Percentiles rank a stretch among this genome's conserved stretches.
Conservation (phyloP, 2,797 vertebrate genomes). For the Aeoliscus strigatus region DNA sequence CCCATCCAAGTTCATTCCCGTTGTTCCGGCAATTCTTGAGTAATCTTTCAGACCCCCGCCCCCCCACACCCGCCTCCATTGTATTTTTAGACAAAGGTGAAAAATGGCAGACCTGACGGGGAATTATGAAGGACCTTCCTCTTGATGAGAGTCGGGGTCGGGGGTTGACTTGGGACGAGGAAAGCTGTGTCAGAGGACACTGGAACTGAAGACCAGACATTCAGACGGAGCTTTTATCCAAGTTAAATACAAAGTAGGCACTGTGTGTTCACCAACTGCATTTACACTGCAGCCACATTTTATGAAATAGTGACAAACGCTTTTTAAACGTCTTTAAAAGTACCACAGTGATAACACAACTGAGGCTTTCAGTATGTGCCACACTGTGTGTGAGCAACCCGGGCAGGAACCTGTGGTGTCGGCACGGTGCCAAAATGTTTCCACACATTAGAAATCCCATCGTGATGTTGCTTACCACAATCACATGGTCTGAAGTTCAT, state of each 20-base stretch:
- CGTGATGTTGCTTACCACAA: not conserved
- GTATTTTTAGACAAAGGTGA: constrained; percentile 78
- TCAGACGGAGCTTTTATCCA: too few relatives aligned
- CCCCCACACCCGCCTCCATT: constrained; percentile 51
- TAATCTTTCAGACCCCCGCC: constrained; percentile 62
- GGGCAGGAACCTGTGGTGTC: constrained; percentile 12
- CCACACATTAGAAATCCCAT: constrained; percentile 1
- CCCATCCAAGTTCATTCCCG: constrained; percentile 51
- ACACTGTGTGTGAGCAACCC: constrained; percentile 1
- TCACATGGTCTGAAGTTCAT: constrained; percentile 5
- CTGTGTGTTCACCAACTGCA: constrained; percentile 1
- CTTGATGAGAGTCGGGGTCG: constrained; percentile 42
- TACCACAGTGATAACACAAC: not conserved
- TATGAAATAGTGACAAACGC: too few relatives aligned
- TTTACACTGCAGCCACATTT: too few relatives aligned
- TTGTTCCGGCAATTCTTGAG: constrained; percentile 77
- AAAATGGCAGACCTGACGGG: constrained; percentile 61
- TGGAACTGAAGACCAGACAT: constrained; percentile 1
- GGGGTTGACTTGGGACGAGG: constrained; percentile 12
- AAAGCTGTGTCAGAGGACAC: constrained; percentile 18
- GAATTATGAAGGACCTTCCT: constrained; percentile 58
- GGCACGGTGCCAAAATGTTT: constrained; percentile 4
- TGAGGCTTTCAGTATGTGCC: not conserved
- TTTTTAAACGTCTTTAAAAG: too few relatives aligned
- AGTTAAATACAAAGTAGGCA: not conserved